Evolutionary conservation across 30 jellyfish, hydroid and myxozoan genomes (phyloP).

Genomic region (Hydractinia symbiolongicarpus): DNA sequence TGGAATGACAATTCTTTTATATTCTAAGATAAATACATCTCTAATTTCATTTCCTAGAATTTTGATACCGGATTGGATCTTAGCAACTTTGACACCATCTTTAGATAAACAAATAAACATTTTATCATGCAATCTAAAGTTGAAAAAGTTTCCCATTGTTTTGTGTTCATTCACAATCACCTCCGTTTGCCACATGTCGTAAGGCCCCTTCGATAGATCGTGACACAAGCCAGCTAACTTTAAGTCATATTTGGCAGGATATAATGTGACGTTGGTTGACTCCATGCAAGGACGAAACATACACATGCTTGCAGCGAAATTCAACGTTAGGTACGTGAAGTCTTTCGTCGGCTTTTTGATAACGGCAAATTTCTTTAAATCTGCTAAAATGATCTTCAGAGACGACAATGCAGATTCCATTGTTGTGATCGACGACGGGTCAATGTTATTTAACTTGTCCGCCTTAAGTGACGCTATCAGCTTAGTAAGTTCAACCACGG

Average conservation of each 20-base stretch:
- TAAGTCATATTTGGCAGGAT: conserved; percentile 43
- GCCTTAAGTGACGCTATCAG: background rate
- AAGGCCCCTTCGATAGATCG: conserved; percentile 61
- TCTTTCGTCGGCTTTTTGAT: conserved; percentile 15
- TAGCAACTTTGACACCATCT: conserved; percentile 62
- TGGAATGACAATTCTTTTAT: conserved; percentile 21
- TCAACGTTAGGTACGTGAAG: conserved; percentile 40
- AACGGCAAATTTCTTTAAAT: conserved; percentile 29
- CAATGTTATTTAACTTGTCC: conserved; percentile 6
- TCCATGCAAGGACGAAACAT: conserved; percentile 66
- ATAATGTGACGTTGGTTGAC: conserved; percentile 24
- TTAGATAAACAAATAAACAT: conserved; percentile 43
- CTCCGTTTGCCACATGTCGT: conserved; percentile 80
- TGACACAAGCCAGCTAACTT: conserved; percentile 61
- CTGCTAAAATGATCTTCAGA: conserved; percentile 30
- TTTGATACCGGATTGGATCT: conserved; percentile 28
- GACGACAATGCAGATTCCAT: conserved; percentile 25
- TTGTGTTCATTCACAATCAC: conserved; percentile 26
- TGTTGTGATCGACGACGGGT: conserved; percentile 11
- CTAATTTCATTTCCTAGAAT: conserved; percentile 38
- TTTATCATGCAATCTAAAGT: conserved; percentile 35
- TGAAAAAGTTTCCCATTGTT: conserved; percentile 46
- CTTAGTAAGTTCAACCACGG: background rate
- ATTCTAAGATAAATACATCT: conserved; percentile 11
- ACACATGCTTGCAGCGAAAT: conserved; percentile 68